Base-by-base conservation (phyloP, 2,888 invertebrate genomes). In the Nemotelus nigrinus region DNA sequence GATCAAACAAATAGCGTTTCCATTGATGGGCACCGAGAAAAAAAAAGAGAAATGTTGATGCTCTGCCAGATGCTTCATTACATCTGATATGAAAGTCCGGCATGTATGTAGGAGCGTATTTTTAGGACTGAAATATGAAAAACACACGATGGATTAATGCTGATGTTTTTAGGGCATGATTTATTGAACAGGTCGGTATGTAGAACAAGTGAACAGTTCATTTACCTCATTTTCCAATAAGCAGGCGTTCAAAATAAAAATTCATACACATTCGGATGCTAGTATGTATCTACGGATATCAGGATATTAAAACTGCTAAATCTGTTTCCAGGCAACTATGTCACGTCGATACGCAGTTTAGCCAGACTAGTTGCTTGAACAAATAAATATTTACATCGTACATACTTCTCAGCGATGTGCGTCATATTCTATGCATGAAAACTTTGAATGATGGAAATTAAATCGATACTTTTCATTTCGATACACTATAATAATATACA, bases 21-120 rank as follows among this genome's bases (percentile, higher is more conserved):
- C 25, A 25, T 60, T 60, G 25, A 60, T 60, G 60, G 60, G 7
- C 43, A 7, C 8, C 25, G 39, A 60, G 60, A 60, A 7, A 25
- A 25, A 25, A 25, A 25, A 25, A 25, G 25, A 25, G 39, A 60
- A 60, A 60, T 60, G 41, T 60, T 60, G 60, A 60, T 39, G 39
- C 25, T 3, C 25, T 41, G 39, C 60, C 60, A 60, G 60, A 60
- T 60, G 60, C 41, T 60, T 60, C 25, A 60, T 60, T 60, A 39
- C 39, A 43, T 60, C 60, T 60, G 60, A 60, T 60, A 57, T 57
- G 57, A 57, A 10, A 3, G 57, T 3, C 57, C 3, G 3, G 10
- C 57, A 4, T 57, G n/a, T 3, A 10, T 57, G 3, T 57, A 57
- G 3, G 25, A 25, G 3, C 10, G 8, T 50, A 50, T 50, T 50